Evolutionary conservation across 1,140 invertebrate species (phyloP).

Genomic region (Neodiprion fabricii): DNA sequence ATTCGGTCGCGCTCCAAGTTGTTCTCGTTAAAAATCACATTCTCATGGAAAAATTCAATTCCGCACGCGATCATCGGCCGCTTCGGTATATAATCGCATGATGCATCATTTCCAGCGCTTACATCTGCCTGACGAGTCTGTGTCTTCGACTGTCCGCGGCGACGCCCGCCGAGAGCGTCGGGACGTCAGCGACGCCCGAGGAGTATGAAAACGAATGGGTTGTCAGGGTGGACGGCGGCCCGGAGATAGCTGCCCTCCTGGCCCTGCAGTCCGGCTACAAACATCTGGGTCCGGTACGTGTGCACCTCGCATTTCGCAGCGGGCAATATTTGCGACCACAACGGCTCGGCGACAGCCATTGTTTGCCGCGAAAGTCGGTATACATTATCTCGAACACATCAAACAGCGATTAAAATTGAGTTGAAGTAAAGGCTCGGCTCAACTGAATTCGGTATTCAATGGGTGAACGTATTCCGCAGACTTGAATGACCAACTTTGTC

Average conservation of each 20-base stretch:
- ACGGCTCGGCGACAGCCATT: neutral
- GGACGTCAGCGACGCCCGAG: conserved; percentile 23
- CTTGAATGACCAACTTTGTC: too few relatives aligned
- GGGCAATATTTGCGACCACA: neutral
- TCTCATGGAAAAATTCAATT: too few relatives aligned
- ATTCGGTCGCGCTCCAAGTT: too few relatives aligned
- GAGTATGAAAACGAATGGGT: conserved; percentile 65
- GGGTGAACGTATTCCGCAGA: too few relatives aligned
- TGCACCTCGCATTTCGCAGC: neutral
- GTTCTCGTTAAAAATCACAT: too few relatives aligned
- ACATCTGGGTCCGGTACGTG: conserved; percentile 59
- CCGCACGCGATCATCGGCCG: too few relatives aligned
- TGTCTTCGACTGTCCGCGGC: neutral
- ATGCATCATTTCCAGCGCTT: neutral
- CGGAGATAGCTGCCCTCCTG: conserved; percentile 55
- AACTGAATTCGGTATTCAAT: too few relatives aligned
- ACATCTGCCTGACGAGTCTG: neutral
- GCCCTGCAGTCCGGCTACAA: conserved; percentile 60
- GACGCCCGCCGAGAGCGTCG: neutral
- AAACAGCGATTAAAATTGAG: too few relatives aligned
- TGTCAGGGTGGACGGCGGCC: conserved; percentile 61
- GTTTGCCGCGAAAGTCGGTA: too few relatives aligned
- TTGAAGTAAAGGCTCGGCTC: too few relatives aligned
- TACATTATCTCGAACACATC: too few relatives aligned
- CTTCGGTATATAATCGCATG: too few relatives aligned